These are phyloP conservation scores for Myotis planiceps DNA, from an alignment of 2,797 vertebrate species.

Conservation along the genomic window DNA sequence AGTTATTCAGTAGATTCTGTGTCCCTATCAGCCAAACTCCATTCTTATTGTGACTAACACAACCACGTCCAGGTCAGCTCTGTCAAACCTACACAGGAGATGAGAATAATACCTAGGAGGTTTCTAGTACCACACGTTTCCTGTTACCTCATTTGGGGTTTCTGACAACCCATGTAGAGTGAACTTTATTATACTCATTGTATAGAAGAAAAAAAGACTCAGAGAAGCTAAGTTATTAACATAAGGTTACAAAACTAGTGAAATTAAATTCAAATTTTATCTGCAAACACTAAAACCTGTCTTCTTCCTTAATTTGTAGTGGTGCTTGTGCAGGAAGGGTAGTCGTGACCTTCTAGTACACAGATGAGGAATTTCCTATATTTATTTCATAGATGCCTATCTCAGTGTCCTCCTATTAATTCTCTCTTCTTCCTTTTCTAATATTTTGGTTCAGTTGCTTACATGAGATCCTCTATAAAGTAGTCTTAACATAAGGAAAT, in stretches of 20 bases:
- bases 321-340: neutral
- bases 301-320: neutral
- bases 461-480: neutral
- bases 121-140: neutral
- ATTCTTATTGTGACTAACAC: neutral
- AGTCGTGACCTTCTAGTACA: neutral
- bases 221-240: neutral
- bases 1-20: neutral
- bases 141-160: neutral
- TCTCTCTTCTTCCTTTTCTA: neutral
- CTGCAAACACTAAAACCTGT: neutral
- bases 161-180: neutral
- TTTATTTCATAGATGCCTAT: neutral
- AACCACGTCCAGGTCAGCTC: neutral
- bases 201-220: neutral
- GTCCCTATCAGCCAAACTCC: neutral
- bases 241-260: neutral
- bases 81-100: neutral
- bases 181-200: neutral
- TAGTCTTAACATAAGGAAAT: neutral
- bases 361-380: neutral
- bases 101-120: neutral
- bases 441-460: neutral
- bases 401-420: neutral
- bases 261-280: neutral